Percentiles rank a stretch among this genome's conserved stretches.
These are phyloP conservation scores for Hydropsyche betteni DNA, from an alignment of 2,888 invertebrate genomes.

Conservation along the genomic window DNA sequence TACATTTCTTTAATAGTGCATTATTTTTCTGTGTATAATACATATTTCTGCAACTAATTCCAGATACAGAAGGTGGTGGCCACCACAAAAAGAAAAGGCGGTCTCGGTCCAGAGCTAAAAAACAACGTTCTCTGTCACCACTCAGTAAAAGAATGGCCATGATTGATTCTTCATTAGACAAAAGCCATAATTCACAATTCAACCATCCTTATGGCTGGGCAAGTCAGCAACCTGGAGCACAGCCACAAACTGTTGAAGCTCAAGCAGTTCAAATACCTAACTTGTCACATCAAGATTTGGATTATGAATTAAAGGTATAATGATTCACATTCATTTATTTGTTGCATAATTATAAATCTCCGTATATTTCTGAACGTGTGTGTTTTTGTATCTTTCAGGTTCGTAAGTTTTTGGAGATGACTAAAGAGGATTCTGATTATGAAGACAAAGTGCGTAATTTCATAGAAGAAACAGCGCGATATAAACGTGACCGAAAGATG, in stretches of 20 bases:
- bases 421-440: conserved; percentile 85
- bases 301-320: conserved; percentile 71
- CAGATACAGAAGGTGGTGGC: conserved; percentile 64
- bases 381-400: conserved; percentile 59
- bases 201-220: conserved; percentile 72
- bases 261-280: conserved; percentile 58
- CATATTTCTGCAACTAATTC: conserved; percentile 23
- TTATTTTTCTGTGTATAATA: not conserved
- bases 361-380: not conserved
- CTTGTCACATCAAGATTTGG: conserved; percentile 59
- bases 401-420: conserved; percentile 78
- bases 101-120: conserved; percentile 67
- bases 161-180: conserved; percentile 67
- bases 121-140: conserved; percentile 80
- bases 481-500: conserved; percentile 76
- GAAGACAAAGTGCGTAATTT: conserved; percentile 88
- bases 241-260: conserved; percentile 60
- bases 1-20: too few relatives aligned
- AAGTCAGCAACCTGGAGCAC: conserved; percentile 64
- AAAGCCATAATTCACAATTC: conserved; percentile 71
- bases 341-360: not conserved
- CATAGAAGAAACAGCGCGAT: conserved; percentile 82
- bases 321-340: not conserved
- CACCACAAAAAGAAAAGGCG: conserved; percentile 69
- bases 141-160: conserved; percentile 85